phyloP scores from a whole-genome alignment of 2,113 vertebrate species.

The chimpanzee (Pan troglodytes) region DNA sequence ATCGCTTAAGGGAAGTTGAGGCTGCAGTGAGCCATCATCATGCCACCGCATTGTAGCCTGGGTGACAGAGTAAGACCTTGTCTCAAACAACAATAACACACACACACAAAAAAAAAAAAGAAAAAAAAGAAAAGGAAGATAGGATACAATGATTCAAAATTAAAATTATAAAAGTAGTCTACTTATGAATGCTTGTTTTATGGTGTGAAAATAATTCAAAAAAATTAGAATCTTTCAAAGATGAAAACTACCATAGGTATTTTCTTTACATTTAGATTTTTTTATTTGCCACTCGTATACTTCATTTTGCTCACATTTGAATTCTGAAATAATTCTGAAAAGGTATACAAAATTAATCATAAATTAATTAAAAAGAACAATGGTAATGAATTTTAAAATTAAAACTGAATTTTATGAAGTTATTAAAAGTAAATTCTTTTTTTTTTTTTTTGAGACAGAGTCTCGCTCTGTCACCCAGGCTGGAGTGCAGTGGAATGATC shows the following conservation, averaged over 20 bases:
- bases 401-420: neutral
- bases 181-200: neutral
- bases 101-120: no score
- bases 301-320: neutral
- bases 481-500: no score
- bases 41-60: no score
- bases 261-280: neutral
- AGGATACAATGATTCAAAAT: neutral
- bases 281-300: neutral
- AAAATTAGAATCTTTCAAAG: neutral
- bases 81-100: no score
- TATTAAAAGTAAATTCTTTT: neutral
- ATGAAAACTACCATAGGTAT: neutral
- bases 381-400: neutral
- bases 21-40: no score
- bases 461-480: no score
- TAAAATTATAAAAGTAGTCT: neutral
- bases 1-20: no score
- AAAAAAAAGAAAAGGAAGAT: neutral
- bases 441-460: no score
- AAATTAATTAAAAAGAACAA: neutral
- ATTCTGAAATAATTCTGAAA: neutral
- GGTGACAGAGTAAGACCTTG: no score
- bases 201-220: neutral
- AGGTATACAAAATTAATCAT: neutral